Base-by-base conservation (phyloP, 37 sponge, comb jelly and placozoan species). In the Aplysina aerophoba region DNA sequence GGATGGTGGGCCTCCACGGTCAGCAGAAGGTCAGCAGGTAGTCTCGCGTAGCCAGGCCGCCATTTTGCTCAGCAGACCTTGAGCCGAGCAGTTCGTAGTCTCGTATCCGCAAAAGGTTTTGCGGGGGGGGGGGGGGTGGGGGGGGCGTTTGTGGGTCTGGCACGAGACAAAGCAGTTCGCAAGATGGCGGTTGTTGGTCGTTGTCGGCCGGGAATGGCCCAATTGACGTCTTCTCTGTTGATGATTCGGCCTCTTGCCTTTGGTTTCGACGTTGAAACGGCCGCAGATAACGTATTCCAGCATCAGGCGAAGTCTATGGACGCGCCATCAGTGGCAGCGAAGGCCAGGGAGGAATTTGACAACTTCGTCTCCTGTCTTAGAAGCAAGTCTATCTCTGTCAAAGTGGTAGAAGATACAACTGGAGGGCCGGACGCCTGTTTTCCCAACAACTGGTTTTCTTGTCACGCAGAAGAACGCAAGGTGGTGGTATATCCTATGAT, bases 371-470 rank as follows among this genome's bases (percentile, higher is more conserved):
- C 61, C 14, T 17, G 40, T 14, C 88, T 94, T 4, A 81, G 64
- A 54, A 13, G 27, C 0, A 58, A 25, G 25, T 72, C 83, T 4
- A 58, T 94, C 15, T 21, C 59, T 4, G 92, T 91, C 1, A 22
- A 74, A 0, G 83, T 89, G 13, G 53, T 66, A 0, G 64, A 84
- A 17, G 95, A 94, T 53, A 87, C 80, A 41, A 30, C 38, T 0
- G 55, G 72, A 22, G 71, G 73, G 0, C 86, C 90, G n/a, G 95
- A 91, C 68, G 87, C 92, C 16, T 65, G 88, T 12, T 94, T 87
- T 55, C 95, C 95, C 4, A 94, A 94, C 83, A 94, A 94, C 80
- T 94, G 95, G 95, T 66, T 94, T 1, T 89, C 92, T 14, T 91
- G 89, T 74, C 85, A 89, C 57, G 56, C 65, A 21, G 85, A 74